phyloP scores from a whole-genome alignment of 2,113 vertebrate species.

The Coregonus clupeaformis region DNA sequence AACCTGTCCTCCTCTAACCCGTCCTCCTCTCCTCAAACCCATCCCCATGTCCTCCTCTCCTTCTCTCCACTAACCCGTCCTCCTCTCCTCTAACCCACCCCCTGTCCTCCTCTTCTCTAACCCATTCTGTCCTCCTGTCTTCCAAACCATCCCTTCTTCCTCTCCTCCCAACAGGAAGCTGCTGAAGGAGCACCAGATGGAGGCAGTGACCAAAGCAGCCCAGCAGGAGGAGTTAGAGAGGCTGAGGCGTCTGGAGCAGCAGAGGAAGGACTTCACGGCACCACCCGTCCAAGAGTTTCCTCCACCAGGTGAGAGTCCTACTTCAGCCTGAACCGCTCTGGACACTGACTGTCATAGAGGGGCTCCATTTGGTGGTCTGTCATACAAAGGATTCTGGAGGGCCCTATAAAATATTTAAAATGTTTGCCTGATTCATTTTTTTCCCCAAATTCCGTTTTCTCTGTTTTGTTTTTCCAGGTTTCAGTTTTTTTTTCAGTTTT shows the following conservation, averaged over 20 bases:
- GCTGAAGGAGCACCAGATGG: slow-evolving; percentile 93
- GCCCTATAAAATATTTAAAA: too few relatives aligned
- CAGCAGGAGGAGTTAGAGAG: slow-evolving; percentile 97
- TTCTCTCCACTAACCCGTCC: too few relatives aligned
- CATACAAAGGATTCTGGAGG: too few relatives aligned
- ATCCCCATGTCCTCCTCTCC: neutral
- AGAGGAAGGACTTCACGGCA: slow-evolving; percentile 90
- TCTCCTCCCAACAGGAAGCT: slow-evolving; percentile 80
- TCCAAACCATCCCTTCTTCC: neutral
- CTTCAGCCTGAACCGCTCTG: neutral
- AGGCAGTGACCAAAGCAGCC: slow-evolving; percentile 95
- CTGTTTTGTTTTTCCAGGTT: too few relatives aligned
- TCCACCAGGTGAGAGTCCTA: slow-evolving; percentile 51
- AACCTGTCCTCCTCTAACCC: too few relatives aligned
- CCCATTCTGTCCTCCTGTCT: neutral
- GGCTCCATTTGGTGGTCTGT: neutral
- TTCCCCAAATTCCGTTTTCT: too few relatives aligned
- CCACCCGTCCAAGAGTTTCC: slow-evolving; percentile 53
- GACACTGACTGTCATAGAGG: neutral
- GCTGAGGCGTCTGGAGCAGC: slow-evolving; percentile 92
- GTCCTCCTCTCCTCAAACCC: neutral
- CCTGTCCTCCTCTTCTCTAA: neutral
- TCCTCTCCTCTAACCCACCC: too few relatives aligned
- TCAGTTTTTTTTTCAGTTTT: too few relatives aligned
- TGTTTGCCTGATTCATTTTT: too few relatives aligned